Conservation (phyloP, 1,140 invertebrate genomes). For the Daktulosphaira vitifoliae region DNA sequence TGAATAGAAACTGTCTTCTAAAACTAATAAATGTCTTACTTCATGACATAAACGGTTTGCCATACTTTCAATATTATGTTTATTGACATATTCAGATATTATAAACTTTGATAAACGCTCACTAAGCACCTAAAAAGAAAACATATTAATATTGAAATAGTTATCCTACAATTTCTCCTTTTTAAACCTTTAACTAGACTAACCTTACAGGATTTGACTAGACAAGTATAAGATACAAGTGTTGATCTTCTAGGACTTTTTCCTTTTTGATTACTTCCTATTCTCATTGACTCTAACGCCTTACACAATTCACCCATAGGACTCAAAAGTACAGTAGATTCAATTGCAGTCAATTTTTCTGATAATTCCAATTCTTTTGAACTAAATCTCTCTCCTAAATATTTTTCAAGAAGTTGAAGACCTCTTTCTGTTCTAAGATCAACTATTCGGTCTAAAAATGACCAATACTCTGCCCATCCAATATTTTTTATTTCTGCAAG, state of each 20-base stretch:
- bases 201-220: conserved; percentile 19
- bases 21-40: conserved; percentile 18
- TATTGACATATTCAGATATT: background rate
- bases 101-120: conserved; percentile 16
- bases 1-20: conserved; percentile 25
- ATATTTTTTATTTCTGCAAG: conserved; percentile 66
- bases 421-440: conserved; percentile 65
- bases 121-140: conserved; percentile 6
- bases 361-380: background rate
- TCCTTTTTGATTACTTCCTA: background rate
- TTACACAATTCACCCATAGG: conserved; percentile 51
- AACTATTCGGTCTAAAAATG: conserved; percentile 69
- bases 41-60: conserved; percentile 13
- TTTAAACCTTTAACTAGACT: background rate
- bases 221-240: conserved; percentile 15
- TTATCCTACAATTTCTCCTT: background rate
- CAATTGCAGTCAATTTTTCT: background rate
- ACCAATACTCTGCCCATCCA: conserved; percentile 86
- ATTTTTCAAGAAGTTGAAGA: conserved; percentile 61
- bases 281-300: conserved; percentile 41
- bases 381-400: conserved; percentile 51
- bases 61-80: background rate
- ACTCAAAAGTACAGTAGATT: conserved; percentile 41
- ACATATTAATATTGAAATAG: background rate
- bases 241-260: background rate